These are phyloP conservation scores for Physeter macrocephalus DNA, from an alignment of 2,113 vertebrate genomes.

Conservation along the genomic window DNA sequence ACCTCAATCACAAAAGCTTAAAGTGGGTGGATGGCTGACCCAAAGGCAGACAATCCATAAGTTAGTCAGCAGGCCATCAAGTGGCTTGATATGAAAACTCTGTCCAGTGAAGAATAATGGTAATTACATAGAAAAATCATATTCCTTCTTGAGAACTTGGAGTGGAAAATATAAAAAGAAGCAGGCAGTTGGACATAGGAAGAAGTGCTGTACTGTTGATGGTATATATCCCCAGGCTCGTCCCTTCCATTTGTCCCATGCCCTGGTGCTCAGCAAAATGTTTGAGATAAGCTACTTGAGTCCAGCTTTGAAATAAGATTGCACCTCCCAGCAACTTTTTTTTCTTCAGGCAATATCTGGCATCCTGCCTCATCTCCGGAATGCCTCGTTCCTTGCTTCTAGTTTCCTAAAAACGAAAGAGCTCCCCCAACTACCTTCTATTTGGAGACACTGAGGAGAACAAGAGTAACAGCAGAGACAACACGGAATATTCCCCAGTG, in stretches of 20 bases:
- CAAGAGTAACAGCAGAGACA: background rate
- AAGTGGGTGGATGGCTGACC: background rate
- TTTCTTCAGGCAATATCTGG: background rate
- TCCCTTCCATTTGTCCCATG: no score
- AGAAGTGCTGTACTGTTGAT: background rate
- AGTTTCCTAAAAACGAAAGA: background rate
- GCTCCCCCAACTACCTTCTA: background rate
- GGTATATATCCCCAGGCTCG: no score
- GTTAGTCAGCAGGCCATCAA: background rate
- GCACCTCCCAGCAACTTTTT: background rate
- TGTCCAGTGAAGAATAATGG: background rate
- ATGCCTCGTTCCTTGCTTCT: background rate
- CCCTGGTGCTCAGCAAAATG: no score
- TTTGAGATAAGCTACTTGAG: background rate
- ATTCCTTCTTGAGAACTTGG: background rate
- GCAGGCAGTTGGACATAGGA: background rate
- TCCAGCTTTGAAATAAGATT: background rate
- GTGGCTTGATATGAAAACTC: background rate
- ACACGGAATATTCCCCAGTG: background rate
- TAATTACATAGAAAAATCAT: background rate
- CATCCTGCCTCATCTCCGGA: background rate
- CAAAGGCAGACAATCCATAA: background rate
- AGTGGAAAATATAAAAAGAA: background rate
- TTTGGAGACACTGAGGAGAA: background rate
- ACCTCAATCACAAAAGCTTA: background rate